Conservation (phyloP, 2,888 invertebrate genomes). For the Chymomyza procnemis region DNA sequence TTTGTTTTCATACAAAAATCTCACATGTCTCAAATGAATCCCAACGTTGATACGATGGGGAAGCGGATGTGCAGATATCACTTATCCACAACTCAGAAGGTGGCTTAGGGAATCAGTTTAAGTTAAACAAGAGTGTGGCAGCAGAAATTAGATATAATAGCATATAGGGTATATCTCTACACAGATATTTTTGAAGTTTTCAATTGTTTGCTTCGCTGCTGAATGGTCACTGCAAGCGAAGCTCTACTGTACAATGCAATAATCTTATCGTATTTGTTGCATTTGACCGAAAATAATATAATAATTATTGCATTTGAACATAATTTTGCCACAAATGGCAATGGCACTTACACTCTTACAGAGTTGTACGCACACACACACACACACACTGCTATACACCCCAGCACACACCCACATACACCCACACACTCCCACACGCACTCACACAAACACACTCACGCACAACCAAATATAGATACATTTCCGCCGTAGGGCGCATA, state of each 20-base stretch:
- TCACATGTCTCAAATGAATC: no score
- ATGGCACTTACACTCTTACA: slow-evolving; percentile 16
- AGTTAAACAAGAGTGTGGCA: no score
- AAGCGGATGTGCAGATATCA: no score
- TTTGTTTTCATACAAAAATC: no score
- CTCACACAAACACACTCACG: neutral
- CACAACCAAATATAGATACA: neutral
- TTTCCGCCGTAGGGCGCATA: neutral
- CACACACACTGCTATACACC: neutral
- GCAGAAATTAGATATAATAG: no score
- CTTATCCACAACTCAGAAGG: no score
- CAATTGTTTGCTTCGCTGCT: no score
- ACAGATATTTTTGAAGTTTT: no score
- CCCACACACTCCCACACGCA: neutral
- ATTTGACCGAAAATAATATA: slow-evolving; percentile 28
- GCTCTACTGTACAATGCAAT: slow-evolving; percentile 13
- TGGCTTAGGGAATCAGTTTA: no score
- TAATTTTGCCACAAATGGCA: slow-evolving; percentile 57
- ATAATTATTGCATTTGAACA: slow-evolving; percentile 44
- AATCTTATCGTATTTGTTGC: slow-evolving; percentile 39
- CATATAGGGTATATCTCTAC: no score
- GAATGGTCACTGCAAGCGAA: no score
- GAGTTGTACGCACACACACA: neutral
- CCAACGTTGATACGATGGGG: no score
- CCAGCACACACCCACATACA: neutral